These are phyloP conservation scores for Lasiurus borealis DNA, from an alignment of 2,113 vertebrate genomes.

Conservation along the genomic window DNA sequence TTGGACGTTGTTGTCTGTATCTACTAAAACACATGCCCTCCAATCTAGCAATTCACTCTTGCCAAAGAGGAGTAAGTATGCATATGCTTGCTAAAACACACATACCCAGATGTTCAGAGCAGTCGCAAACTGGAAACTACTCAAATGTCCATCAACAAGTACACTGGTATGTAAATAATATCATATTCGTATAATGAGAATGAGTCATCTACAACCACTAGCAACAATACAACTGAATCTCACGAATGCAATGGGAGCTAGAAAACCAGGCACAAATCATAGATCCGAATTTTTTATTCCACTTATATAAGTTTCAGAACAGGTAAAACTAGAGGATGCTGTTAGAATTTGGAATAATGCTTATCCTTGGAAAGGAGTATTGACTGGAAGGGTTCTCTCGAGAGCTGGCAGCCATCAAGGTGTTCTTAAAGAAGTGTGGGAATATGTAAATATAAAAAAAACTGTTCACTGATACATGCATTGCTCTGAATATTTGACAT, in stretches of 20 bases:
- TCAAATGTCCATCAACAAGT: background rate
- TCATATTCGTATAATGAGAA: background rate
- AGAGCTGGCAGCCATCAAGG: background rate
- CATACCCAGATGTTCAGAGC: background rate
- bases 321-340: background rate
- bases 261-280: background rate
- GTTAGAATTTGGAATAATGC: background rate
- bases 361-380: background rate
- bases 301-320: background rate
- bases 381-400: background rate
- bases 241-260: background rate
- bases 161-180: background rate
- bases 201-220: background rate
- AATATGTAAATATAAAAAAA: background rate
- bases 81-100: background rate
- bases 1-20: background rate
- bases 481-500: constrained; percentile 4
- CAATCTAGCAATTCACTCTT: background rate
- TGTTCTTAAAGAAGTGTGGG: background rate
- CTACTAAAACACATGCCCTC: background rate
- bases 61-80: background rate
- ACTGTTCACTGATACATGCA: background rate
- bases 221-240: background rate
- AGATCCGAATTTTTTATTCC: background rate
- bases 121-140: background rate